Evolutionary conservation across 2,113 vertebrate species (phyloP).

Genomic region (Gopherus evgoodei): DNA sequence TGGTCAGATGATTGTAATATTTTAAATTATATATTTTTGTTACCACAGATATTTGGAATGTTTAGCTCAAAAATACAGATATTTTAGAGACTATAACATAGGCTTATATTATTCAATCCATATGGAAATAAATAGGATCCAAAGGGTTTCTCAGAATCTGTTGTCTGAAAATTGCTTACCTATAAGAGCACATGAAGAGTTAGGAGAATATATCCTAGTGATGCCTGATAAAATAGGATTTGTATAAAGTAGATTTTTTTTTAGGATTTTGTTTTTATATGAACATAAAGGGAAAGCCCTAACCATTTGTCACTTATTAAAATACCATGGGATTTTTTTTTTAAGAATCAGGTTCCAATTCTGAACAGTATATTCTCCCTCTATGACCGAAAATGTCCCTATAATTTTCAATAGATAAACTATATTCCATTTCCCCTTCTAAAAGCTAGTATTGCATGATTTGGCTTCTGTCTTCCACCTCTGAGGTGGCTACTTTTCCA

Average conservation of each 20-base stretch:
- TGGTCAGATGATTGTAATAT: neutral
- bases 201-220: neutral
- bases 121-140: neutral
- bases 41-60: neutral
- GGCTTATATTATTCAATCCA: neutral
- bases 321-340: neutral
- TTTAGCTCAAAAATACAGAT: neutral
- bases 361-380: neutral
- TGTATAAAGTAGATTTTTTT: neutral
- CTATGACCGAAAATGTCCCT: neutral
- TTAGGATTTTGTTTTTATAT: neutral
- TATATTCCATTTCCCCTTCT: neutral
- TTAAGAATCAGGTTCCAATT: neutral
- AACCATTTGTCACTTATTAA: neutral
- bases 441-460: neutral
- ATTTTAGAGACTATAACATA: neutral
- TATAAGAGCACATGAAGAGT: neutral
- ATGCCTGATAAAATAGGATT: neutral
- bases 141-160: neutral
- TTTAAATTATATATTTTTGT: neutral
- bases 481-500: neutral
- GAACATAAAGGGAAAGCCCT: neutral
- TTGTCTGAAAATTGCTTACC: neutral
- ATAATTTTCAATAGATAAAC: neutral
- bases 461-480: neutral